Percentiles rank a stretch among this genome's conserved stretches.
phyloP scores from a whole-genome alignment of 2,113 vertebrate genomes.

The Panthera tigris region DNA sequence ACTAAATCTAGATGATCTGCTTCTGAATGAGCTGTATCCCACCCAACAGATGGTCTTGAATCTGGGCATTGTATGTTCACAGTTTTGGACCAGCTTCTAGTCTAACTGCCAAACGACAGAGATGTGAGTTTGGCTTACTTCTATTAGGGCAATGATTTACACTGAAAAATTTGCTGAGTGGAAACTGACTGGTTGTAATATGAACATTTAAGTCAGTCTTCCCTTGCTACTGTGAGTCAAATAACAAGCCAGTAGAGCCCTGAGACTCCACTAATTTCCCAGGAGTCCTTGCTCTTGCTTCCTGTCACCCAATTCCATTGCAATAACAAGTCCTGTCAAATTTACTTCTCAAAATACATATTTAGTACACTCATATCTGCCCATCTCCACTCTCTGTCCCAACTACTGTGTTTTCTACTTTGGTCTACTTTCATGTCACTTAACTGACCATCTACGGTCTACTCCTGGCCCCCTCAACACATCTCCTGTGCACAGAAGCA shows the following conservation, averaged over 20 bases:
- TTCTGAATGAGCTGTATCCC: background rate
- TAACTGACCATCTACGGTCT: background rate
- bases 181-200: background rate
- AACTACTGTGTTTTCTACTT: background rate
- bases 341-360: background rate
- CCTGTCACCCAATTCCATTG: background rate
- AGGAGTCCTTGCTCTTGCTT: background rate
- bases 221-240: background rate
- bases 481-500: background rate
- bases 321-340: background rate
- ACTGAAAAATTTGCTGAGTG: background rate
- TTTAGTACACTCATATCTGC: background rate
- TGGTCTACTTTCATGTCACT: background rate
- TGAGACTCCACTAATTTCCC: background rate
- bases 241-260: background rate
- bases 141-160: background rate
- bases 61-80: slow-evolving; percentile 39
- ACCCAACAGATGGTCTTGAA: slow-evolving; percentile 67
- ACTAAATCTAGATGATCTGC: background rate
- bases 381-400: background rate
- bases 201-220: background rate
- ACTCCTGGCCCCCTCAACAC: background rate
- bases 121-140: background rate
- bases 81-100: slow-evolving; percentile 53
- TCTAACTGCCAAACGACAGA: background rate